phyloP scores from a whole-genome alignment of 2,888 invertebrate species.

The Caenorhabditis japonica region DNA sequence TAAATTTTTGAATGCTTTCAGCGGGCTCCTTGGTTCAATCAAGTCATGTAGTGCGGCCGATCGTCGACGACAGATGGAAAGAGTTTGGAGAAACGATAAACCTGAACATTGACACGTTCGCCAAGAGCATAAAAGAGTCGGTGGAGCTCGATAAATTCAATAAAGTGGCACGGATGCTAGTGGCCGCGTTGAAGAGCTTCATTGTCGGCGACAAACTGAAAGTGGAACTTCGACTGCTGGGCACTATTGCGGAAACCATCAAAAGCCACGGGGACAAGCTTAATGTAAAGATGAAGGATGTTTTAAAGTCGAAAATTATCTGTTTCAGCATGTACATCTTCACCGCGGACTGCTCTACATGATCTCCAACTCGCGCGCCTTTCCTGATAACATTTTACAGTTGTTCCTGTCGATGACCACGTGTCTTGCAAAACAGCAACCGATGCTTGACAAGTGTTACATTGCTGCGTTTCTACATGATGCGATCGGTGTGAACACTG shows the following conservation, averaged over 20 bases:
- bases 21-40: constrained; percentile 26
- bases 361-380: constrained; percentile 18
- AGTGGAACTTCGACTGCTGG: constrained; percentile 32
- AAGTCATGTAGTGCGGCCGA: constrained; percentile 22
- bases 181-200: constrained; percentile 43
- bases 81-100: constrained; percentile 51
- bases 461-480: constrained; percentile 37
- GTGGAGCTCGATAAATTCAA: constrained; percentile 25
- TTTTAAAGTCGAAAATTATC: too few species aligned
- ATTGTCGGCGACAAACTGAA: constrained; percentile 25
- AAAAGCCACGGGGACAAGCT: constrained; percentile 32
- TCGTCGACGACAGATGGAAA: constrained; percentile 49
- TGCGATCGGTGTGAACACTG: constrained; percentile 33
- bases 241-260: constrained; percentile 23
- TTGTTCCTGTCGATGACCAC: constrained; percentile 30
- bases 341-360: constrained; percentile 45
- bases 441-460: constrained; percentile 38
- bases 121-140: constrained; percentile 39
- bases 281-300: constrained; percentile 22
- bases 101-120: constrained; percentile 35
- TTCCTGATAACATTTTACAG: constrained; percentile 23
- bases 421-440: constrained; percentile 29
- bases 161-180: constrained; percentile 40
- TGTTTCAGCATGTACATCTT: constrained; percentile 47
- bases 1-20: too few species aligned